These are phyloP conservation scores for Euura lappo DNA, from an alignment of 1,140 invertebrate genomes.

Conservation along the genomic window DNA sequence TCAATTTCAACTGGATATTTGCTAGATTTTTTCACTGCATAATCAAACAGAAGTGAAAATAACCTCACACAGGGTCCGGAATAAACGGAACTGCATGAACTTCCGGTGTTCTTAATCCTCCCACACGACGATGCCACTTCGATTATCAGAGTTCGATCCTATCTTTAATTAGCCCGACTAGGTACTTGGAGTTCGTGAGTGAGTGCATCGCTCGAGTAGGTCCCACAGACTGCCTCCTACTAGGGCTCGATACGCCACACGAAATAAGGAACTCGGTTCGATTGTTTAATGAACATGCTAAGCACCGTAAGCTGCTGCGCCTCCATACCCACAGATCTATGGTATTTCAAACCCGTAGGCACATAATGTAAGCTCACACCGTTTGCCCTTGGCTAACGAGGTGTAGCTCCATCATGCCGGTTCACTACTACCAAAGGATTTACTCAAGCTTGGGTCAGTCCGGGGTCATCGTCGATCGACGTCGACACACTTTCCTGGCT, in stretches of 20 bases:
- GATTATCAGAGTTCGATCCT: not conserved
- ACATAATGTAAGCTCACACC: not conserved
- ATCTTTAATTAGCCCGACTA: not conserved
- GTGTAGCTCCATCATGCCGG: not conserved
- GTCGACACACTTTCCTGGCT: not conserved
- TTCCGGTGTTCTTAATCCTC: not conserved
- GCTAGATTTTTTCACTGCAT: not conserved
- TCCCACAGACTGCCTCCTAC: too few species aligned
- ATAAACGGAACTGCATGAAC: too few species aligned
- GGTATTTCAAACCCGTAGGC: not conserved
- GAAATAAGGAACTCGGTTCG: not conserved
- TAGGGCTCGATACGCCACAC: not conserved
- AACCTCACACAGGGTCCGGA: too few species aligned
- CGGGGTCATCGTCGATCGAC: not conserved
- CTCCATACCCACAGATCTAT: not conserved
- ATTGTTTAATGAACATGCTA: constrained; percentile 4
- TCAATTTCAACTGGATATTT: constrained; percentile 3
- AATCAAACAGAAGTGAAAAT: too few species aligned
- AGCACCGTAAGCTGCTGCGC: not conserved
- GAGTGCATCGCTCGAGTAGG: too few species aligned
- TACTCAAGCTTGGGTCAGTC: not conserved
- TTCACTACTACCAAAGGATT: not conserved
- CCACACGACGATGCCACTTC: not conserved
- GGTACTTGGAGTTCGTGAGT: not conserved
- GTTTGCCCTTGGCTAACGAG: not conserved